phyloP scores from a whole-genome alignment of 2,888 invertebrate species.

The Cheilosia pagana region DNA sequence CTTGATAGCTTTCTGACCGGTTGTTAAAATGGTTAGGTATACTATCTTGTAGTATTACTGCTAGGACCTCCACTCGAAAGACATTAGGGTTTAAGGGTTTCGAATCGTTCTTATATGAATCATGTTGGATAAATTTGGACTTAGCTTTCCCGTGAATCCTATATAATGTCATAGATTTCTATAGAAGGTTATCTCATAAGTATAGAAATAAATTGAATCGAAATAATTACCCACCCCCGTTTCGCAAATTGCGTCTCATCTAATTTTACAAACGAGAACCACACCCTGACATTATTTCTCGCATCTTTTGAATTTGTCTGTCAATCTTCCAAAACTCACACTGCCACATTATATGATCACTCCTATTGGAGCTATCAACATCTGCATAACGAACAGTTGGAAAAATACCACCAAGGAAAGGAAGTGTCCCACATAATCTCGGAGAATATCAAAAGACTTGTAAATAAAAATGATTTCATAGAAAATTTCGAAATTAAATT shows the following conservation, averaged over 20 bases:
- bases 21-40: no score
- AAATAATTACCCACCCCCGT: no score
- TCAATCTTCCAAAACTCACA: not conserved
- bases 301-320: not conserved
- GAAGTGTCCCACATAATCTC: not conserved
- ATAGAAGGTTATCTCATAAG: no score
- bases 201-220: no score
- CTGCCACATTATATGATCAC: not conserved
- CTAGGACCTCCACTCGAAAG: no score
- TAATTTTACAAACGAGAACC: not conserved
- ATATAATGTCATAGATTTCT: no score
- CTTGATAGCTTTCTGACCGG: no score
- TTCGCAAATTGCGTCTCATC: not conserved
- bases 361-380: not conserved
- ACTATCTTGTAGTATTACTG: no score
- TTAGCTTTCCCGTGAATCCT: no score
- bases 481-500: slow-evolving; percentile 38
- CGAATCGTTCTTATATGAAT: no score
- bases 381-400: not conserved
- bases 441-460: not conserved
- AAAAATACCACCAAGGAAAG: not conserved
- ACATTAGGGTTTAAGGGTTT: no score
- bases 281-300: not conserved
- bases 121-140: no score
- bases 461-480: slow-evolving; percentile 40